Conservation (phyloP, 2,888 invertebrate species). For the Chymomyza caudatula region DNA sequence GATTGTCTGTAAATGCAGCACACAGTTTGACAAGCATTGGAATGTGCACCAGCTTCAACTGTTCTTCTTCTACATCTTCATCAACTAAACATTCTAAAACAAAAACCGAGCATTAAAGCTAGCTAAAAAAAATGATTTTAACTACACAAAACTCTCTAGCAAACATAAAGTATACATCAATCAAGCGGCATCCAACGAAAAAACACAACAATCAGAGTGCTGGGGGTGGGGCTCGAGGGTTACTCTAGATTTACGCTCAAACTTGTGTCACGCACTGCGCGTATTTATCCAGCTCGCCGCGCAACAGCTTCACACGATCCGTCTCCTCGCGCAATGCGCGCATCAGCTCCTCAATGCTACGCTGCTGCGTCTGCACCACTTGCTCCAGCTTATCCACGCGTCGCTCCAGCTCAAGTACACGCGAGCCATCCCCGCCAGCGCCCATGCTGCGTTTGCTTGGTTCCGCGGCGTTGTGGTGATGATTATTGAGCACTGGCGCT, state of each 20-base stretch:
- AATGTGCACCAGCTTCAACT: slow-evolving; percentile 33
- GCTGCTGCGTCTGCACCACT: slow-evolving; percentile 77
- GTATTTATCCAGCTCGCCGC: slow-evolving; percentile 84
- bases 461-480: background rate
- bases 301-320: slow-evolving; percentile 82
- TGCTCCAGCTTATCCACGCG: slow-evolving; percentile 75
- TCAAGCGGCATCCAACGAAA: slow-evolving; percentile 31
- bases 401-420: slow-evolving; percentile 73
- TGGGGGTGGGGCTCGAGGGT: background rate
- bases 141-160: slow-evolving; percentile 53
- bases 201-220: background rate
- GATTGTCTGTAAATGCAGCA: slow-evolving; percentile 54
- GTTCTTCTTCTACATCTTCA: background rate
- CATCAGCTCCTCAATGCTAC: slow-evolving; percentile 83
- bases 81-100: background rate
- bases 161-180: slow-evolving; percentile 29
- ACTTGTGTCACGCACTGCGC: slow-evolving; percentile 86
- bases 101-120: slow-evolving; percentile 52
- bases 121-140: slow-evolving; percentile 61
- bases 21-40: slow-evolving; percentile 48
- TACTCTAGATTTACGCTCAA: slow-evolving; percentile 75
- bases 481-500: slow-evolving; percentile 13
- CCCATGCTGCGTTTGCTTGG: background rate
- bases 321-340: slow-evolving; percentile 82
- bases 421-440: slow-evolving; percentile 22